phyloP scores from a whole-genome alignment of 2,888 invertebrate species.

The Drosophila anceps region DNA sequence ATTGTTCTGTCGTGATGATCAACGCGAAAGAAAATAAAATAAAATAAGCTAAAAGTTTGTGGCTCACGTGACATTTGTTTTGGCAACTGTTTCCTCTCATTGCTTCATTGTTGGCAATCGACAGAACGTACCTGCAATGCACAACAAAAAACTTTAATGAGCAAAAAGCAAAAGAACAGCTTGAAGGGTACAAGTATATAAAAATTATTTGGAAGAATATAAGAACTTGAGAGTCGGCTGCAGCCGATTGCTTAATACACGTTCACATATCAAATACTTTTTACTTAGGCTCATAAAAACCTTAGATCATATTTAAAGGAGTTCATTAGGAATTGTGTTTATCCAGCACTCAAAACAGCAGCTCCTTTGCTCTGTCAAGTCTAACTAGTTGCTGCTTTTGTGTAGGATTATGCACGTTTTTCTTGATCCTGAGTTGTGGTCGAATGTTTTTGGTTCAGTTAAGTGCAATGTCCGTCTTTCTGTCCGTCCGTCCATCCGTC shows the following conservation, averaged over 20 bases:
- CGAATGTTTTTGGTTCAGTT: no score
- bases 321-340: no score
- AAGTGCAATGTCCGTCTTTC: no score
- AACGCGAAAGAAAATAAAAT: constrained; percentile 15
- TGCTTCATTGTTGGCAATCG: constrained; percentile 49
- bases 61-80: constrained; percentile 75
- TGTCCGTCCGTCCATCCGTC: no score
- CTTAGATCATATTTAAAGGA: neutral
- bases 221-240: neutral
- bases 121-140: constrained; percentile 68
- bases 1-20: constrained; percentile 33
- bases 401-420: no score
- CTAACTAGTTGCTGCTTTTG: no score
- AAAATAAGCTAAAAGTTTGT: constrained; percentile 35
- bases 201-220: neutral
- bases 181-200: neutral
- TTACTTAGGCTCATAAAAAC: neutral
- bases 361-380: no score
- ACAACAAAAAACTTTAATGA: constrained; percentile 18
- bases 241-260: neutral
- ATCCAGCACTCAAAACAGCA: no score
- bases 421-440: no score
- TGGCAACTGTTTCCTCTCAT: constrained; percentile 55
- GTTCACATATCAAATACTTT: neutral
- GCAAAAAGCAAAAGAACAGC: neutral